phyloP scores from a whole-genome alignment of 2,113 vertebrate genomes.

The Vimba vimba region DNA sequence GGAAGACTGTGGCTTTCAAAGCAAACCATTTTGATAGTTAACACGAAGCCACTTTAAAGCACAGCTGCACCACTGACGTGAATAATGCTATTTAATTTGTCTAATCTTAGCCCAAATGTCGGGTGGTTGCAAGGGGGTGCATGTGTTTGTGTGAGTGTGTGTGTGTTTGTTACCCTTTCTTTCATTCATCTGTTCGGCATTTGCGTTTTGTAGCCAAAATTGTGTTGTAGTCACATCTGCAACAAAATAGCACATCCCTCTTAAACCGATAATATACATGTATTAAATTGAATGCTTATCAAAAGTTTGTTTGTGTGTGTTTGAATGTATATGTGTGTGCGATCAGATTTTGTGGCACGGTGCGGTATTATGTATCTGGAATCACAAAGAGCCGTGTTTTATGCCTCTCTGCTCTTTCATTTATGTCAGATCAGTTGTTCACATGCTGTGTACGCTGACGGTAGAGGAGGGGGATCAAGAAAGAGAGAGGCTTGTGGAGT shows the following conservation, averaged over 20 bases:
- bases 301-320: constrained; percentile 44
- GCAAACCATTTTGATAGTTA: constrained; percentile 78
- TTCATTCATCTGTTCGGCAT: constrained; percentile 39
- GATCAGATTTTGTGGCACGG: constrained; percentile 15
- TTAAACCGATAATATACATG: not conserved
- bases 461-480: not conserved
- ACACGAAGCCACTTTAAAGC: constrained; percentile 77
- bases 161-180: constrained; percentile 36
- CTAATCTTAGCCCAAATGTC: constrained; percentile 77
- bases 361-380: constrained; percentile 20
- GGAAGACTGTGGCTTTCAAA: constrained; percentile 75
- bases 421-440: constrained; percentile 44
- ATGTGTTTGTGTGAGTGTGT: constrained; percentile 35
- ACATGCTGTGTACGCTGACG: constrained; percentile 2
- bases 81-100: constrained; percentile 78
- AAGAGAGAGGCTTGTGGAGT: constrained; percentile 24
- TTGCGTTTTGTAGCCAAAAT: constrained; percentile 21
- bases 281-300: not conserved
- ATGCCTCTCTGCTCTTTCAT: constrained; percentile 41
- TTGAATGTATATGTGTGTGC: constrained; percentile 29
- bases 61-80: constrained; percentile 75
- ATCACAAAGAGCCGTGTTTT: constrained; percentile 29
- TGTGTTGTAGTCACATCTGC: constrained; percentile 19
- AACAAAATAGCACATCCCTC: not conserved
- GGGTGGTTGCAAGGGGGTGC: constrained; percentile 35